Conservation (phyloP, 2,113 vertebrate genomes). For the Penelope pileata region DNA sequence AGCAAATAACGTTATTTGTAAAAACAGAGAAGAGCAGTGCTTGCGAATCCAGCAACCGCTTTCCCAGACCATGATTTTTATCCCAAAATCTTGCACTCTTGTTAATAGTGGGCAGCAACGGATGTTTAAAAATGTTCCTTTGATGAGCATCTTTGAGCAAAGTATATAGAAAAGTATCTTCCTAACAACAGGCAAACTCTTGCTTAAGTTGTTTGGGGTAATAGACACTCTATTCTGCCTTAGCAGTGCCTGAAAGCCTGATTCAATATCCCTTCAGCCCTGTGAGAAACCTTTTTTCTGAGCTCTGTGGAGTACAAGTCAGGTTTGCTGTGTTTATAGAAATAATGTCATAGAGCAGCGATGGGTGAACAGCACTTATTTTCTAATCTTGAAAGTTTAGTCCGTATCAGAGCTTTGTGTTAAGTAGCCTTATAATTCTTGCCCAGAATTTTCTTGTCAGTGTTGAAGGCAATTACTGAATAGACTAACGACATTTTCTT, state of each 20-base stretch:
- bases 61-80: no score
- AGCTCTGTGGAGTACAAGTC: fast-evolving
- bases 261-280: neutral
- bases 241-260: neutral
- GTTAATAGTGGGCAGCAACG: no score
- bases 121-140: no score
- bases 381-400: neutral
- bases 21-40: neutral
- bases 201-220: neutral
- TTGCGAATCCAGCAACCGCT: no score
- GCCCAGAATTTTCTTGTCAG: neutral
- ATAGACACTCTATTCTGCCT: neutral
- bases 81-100: no score
- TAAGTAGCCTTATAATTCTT: neutral
- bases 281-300: neutral
- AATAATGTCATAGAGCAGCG: neutral
- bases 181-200: no score
- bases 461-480: neutral
- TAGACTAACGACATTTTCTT: neutral
- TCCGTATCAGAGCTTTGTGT: neutral
- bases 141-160: no score
- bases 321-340: neutral
- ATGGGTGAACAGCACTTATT: neutral
- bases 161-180: no score
- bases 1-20: neutral